Conservation (phyloP, 2,888 invertebrate genomes). For the Nomada goodeniana region DNA sequence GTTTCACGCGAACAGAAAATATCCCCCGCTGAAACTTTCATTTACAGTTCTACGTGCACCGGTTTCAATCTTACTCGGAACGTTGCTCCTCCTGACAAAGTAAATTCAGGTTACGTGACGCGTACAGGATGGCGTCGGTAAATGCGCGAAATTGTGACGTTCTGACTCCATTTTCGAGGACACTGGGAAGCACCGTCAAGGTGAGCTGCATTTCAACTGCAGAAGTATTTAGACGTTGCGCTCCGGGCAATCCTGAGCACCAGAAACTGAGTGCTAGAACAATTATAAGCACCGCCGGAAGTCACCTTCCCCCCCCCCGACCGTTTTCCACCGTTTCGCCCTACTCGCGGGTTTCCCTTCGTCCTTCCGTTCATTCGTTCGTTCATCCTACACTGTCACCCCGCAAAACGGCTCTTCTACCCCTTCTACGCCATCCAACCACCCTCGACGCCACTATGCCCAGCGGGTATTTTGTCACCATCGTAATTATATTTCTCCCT, state of each 20-base stretch:
- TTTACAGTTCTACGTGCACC: neutral
- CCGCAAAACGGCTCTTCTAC: slow-evolving; percentile 35
- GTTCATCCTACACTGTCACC: slow-evolving; percentile 47
- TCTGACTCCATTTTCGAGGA: slow-evolving; percentile 45
- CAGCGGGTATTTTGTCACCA: slow-evolving; percentile 80
- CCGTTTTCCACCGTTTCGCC: slow-evolving; percentile 42
- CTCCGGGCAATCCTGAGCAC: slow-evolving; percentile 72
- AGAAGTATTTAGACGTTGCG: slow-evolving; percentile 75
- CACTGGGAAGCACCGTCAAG: slow-evolving; percentile 52
- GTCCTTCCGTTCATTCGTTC: slow-evolving; percentile 58
- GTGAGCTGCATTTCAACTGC: slow-evolving; percentile 65
- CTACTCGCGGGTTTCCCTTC: slow-evolving; percentile 56
- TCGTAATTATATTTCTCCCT: slow-evolving; percentile 80
- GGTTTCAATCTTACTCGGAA: slow-evolving; percentile 8
- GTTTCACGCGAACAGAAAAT: neutral
- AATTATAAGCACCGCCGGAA: slow-evolving; percentile 80
- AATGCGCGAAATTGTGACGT: slow-evolving; percentile 28
- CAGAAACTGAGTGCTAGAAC: slow-evolving; percentile 75
- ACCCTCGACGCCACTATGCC: slow-evolving; percentile 60
- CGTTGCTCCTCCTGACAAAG: slow-evolving; percentile 12
- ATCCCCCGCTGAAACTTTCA: neutral
- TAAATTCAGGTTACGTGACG: slow-evolving; percentile 14
- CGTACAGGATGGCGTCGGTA: neutral
- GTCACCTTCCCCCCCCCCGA: slow-evolving; percentile 67
- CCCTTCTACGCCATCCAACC: slow-evolving; percentile 29